Base-by-base conservation (phyloP, 2,113 vertebrate genomes). In the Fregata magnificens region DNA sequence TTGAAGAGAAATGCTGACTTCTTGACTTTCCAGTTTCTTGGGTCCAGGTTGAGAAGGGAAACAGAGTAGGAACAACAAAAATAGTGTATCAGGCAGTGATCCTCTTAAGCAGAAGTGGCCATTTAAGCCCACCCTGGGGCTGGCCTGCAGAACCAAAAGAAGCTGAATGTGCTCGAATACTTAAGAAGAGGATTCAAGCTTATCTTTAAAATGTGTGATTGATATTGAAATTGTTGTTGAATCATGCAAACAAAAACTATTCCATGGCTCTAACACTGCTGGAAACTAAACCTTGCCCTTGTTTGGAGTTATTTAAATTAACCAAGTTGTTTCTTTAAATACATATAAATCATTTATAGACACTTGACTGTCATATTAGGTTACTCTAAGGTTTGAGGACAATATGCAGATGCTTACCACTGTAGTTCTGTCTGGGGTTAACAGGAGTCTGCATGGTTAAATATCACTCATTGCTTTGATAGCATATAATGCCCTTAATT, bases 391-490 rank as follows among this genome's bases (percentile, higher is more conserved):
- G 11, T 91, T 89, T 85, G 40, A 89, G 58, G 71, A 87, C 45
- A 88, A 78, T 32, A 77, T 42, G 61, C 91, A 95, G 88, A 72
- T 78, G n/a, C 20, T 92, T 91, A 58, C 25, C 42, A 38, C 29
- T 89, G 40, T 63, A 80, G 78, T 13, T 89, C 49, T 93, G 16
- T 73, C 36, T 70, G 71, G 42, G 45, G 12, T 70, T 90, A 88
- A 88, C 42, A 91, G 62, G 66, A 90, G 62, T 59, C 86, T 93
- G 28, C 32, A 62, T 83, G 38, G 91, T 86, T 88, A 94, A 94
- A 55, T 95, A 89, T 42, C 74, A 83, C 36, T 86, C 78, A 86
- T 62, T 93, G 66, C 18, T 90, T 80, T 96, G 86, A 95, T 66
- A 80, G 47, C 58, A 91, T 56, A 53, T 56, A 89, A 91, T 73